phyloP scores from a whole-genome alignment of 2,113 vertebrate species.

The Natator depressus region DNA sequence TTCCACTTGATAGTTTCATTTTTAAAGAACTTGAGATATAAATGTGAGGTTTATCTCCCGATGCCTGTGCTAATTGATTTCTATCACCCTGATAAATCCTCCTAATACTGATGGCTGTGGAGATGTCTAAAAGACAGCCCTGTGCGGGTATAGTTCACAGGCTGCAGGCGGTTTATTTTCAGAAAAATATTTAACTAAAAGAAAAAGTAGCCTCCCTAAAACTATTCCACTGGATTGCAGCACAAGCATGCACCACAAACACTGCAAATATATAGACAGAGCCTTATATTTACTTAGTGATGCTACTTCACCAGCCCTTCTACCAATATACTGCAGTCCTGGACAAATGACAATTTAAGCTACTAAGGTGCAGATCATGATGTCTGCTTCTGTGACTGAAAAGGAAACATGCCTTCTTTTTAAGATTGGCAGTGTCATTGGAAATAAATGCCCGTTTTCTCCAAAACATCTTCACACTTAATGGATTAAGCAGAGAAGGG shows the following conservation, averaged over 20 bases:
- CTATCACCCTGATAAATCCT: neutral
- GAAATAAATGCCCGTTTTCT: neutral
- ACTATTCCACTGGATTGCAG: neutral
- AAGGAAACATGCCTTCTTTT: accelerated
- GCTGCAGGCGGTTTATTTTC: neutral
- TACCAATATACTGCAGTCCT: neutral
- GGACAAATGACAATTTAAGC: neutral
- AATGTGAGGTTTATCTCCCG: neutral
- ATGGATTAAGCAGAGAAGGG: neutral
- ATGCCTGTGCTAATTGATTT: neutral
- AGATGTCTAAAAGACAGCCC: neutral
- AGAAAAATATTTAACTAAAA: neutral
- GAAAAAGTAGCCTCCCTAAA: neutral
- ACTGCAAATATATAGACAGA: accelerated
- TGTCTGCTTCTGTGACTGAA: neutral
- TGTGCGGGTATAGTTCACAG: neutral
- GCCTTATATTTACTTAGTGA: neutral
- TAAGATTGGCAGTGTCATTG: neutral
- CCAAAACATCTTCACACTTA: accelerated
- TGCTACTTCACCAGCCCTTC: neutral
- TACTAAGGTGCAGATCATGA: accelerated
- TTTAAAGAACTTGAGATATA: accelerated
- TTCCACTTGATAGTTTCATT: neutral
- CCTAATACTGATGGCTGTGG: neutral
- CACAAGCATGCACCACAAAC: neutral